Conservation (phyloP, 2,888 invertebrate genomes). For the Phyto melanocephala region DNA sequence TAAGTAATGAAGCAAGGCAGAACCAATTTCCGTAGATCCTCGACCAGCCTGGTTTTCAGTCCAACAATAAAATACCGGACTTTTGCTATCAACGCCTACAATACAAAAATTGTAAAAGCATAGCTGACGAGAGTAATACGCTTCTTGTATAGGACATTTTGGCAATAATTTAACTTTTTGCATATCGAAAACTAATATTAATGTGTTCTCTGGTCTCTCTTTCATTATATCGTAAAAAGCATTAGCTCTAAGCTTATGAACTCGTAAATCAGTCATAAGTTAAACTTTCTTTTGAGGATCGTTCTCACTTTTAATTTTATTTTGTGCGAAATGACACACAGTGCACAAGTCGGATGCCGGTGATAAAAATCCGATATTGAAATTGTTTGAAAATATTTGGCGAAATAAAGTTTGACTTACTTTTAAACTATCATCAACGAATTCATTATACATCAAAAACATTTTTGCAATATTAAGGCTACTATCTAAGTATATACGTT, state of each 20-base stretch:
- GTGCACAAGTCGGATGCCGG: too few species aligned
- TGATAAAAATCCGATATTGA: conserved; percentile 8
- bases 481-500: conserved; percentile 4
- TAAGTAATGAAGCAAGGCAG: neutral
- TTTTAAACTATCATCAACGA: neutral
- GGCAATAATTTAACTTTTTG: neutral
- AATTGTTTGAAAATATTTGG: neutral
- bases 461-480: neutral
- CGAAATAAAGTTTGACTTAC: neutral
- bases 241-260: conserved; percentile 26
- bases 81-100: conserved; percentile 15
- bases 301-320: conserved; percentile 14
- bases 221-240: conserved; percentile 16
- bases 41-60: conserved; percentile 5
- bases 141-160: conserved; percentile 15
- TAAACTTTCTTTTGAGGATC: conserved; percentile 10
- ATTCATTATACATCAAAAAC: conserved; percentile 9
- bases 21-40: too few species aligned
- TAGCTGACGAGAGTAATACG: neutral
- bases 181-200: conserved; percentile 6
- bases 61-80: neutral
- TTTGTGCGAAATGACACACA: too few species aligned
- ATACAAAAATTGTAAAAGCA: conserved; percentile 17
- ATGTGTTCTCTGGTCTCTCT: conserved; percentile 1
- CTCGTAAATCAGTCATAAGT: conserved; percentile 18